These are phyloP conservation scores for Muscicapa adusta DNA, from an alignment of 2,113 vertebrate genomes.

Conservation along the genomic window DNA sequence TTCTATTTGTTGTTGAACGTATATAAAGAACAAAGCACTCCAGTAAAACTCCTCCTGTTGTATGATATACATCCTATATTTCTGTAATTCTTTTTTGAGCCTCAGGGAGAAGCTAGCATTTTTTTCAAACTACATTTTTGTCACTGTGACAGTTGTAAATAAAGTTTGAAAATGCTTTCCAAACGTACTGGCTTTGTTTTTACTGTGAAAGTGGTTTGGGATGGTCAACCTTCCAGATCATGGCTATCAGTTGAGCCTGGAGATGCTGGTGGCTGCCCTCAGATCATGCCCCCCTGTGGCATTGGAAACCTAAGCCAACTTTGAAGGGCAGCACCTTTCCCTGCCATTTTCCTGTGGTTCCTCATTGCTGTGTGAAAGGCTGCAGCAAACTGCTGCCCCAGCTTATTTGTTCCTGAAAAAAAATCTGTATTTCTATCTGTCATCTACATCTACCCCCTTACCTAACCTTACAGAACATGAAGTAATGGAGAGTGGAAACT, in stretches of 20 bases:
- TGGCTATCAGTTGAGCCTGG: background rate
- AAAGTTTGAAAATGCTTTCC: conserved; percentile 88
- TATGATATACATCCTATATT: conserved; percentile 82
- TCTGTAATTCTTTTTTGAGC: conserved; percentile 84
- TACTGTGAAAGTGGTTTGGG: background rate
- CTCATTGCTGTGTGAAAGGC: background rate
- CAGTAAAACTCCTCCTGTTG: conserved; percentile 77
- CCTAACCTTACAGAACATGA: background rate
- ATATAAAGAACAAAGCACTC: conserved; percentile 78
- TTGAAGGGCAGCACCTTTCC: background rate
- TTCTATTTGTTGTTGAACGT: conserved; percentile 74
- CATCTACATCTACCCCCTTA: background rate
- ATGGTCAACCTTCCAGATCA: background rate
- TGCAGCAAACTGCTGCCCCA: background rate
- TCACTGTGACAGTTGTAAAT: conserved; percentile 89
- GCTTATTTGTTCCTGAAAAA: background rate
- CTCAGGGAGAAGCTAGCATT: conserved; percentile 87
- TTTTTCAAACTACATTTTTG: conserved; percentile 83
- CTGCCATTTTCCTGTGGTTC: background rate
- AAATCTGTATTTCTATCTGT: background rate
- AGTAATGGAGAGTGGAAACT: background rate
- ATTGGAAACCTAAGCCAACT: background rate
- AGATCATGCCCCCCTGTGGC: background rate
- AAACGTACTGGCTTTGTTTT: conserved; percentile 39
- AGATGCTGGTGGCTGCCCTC: background rate